A percentile compares a stretch with the other conserved stretches of the same genome.
These are phyloP conservation scores for Drosophila paulistorum DNA, from an alignment of 1,140 invertebrate species.

Conservation along the genomic window DNA sequence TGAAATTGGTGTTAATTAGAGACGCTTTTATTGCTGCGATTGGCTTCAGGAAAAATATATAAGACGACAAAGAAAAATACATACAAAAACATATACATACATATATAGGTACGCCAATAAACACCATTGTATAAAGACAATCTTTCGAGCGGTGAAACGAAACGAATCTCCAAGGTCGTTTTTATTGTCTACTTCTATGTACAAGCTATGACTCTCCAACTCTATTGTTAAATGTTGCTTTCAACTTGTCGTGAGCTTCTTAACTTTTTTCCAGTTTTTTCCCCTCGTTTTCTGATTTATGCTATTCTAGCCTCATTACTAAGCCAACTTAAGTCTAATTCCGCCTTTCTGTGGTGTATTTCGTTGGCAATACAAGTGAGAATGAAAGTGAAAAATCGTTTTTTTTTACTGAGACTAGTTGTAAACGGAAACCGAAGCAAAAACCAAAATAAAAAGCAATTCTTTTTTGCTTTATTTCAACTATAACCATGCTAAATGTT, in stretches of 20 bases:
- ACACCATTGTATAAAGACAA: constrained; percentile 17
- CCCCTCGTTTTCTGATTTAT: constrained; percentile 29
- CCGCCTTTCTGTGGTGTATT: constrained; percentile 47
- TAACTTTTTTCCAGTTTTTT: constrained; percentile 53
- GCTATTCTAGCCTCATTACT: constrained; percentile 43
- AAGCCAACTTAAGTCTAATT: constrained; percentile 41
- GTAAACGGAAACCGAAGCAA: constrained; percentile 44
- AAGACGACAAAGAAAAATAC: constrained; percentile 1
- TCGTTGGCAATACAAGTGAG: constrained; percentile 15
- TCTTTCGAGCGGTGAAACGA: constrained; percentile 39
- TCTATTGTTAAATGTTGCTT: constrained; percentile 36
- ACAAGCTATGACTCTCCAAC: background rate
- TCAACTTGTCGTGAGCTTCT: constrained; percentile 65
- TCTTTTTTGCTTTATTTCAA: too few relatives aligned
- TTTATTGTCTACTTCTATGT: constrained; percentile 45
- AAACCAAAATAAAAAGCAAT: constrained; percentile 26
- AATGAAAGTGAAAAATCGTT: constrained; percentile 40
- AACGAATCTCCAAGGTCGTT: constrained; percentile 68
- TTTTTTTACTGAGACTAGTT: background rate
- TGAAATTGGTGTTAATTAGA: constrained; percentile 79
- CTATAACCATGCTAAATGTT: too few relatives aligned
- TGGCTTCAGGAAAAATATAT: constrained; percentile 19
- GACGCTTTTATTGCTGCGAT: constrained; percentile 70
- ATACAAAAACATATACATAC: background rate
- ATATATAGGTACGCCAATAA: too few relatives aligned